phyloP scores from a whole-genome alignment of 2,888 invertebrate species.

The Mythimna lalbum region DNA sequence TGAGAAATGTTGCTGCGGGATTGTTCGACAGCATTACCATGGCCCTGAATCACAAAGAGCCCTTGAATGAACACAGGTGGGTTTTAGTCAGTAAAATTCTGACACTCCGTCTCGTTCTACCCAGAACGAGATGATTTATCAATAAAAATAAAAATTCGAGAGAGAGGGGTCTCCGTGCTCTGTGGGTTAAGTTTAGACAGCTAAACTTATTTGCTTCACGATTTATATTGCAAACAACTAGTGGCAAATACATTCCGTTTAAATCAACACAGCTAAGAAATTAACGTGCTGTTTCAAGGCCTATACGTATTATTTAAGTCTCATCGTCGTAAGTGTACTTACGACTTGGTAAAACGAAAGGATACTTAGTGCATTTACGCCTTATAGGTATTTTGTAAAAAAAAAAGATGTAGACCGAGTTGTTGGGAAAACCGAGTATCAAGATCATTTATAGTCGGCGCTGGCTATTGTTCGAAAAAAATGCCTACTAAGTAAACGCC shows the following conservation, averaged over 20 bases:
- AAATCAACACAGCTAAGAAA: conserved; percentile 26
- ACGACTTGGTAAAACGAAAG: not conserved
- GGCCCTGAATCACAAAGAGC: no score
- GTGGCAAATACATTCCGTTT: conserved; percentile 21
- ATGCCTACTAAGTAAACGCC: no score
- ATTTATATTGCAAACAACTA: conserved; percentile 37
- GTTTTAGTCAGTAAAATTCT: no score
- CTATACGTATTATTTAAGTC: not conserved
- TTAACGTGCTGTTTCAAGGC: conserved; percentile 40
- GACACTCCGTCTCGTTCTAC: no score
- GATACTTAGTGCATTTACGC: conserved; percentile 9
- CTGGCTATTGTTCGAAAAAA: no score
- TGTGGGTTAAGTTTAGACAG: conserved; percentile 18
- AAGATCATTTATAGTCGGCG: no score
- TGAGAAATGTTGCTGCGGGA: no score
- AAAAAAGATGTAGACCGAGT: no score
- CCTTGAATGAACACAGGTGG: no score
- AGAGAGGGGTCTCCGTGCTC: not conserved
- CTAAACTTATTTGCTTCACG: conserved; percentile 27
- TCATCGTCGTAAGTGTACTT: not conserved
- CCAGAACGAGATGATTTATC: no score
- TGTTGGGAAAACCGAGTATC: no score
- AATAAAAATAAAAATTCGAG: not conserved
- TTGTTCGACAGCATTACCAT: no score
- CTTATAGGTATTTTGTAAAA: not conserved